These are phyloP conservation scores for Procambarus virginalis DNA, from an alignment of 1,140 invertebrate species.

Conservation along the genomic window DNA sequence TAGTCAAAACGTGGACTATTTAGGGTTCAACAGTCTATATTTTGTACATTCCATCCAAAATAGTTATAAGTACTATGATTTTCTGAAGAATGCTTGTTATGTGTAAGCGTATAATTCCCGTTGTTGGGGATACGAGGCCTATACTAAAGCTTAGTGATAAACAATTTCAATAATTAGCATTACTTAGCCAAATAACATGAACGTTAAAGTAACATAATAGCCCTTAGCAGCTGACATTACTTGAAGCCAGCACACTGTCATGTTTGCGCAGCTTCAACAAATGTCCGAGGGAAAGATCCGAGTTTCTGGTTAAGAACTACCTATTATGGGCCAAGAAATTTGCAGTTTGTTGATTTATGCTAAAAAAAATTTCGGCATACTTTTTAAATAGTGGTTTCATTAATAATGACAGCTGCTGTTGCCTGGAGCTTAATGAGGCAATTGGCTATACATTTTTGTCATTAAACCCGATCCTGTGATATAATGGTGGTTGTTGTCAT, in stretches of 20 bases:
- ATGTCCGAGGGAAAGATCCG: neutral
- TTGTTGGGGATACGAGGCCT: no score
- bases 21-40: no score
- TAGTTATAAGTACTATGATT: no score
- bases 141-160: neutral
- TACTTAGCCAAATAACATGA: neutral
- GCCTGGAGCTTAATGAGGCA: neutral
- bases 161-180: neutral
- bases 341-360: neutral
- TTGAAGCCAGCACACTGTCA: neutral
- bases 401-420: neutral
- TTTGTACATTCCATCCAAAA: no score
- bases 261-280: neutral
- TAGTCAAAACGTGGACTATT: no score
- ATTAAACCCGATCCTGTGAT: neutral
- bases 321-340: slow-evolving; percentile 4
- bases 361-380: neutral
- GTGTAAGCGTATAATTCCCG: no score
- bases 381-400: neutral
- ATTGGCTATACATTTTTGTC: neutral
- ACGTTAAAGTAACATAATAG: neutral
- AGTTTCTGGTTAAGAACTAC: neutral
- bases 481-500: no score
- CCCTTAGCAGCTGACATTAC: neutral
- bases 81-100: no score